phyloP scores from a whole-genome alignment of 2,888 invertebrate genomes.

The Agriotes lineatus region DNA sequence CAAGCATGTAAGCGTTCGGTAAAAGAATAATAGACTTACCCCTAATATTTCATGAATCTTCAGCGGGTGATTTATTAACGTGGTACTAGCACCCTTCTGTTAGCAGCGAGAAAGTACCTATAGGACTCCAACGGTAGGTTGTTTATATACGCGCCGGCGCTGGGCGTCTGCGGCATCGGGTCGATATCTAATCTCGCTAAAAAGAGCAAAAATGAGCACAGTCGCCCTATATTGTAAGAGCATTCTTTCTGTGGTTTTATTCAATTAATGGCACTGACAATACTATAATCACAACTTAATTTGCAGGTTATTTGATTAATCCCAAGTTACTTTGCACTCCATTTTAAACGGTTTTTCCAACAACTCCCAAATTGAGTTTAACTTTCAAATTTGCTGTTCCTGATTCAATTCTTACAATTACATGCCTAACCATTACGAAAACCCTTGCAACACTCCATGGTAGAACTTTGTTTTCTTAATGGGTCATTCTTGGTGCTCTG shows the following conservation, averaged over 20 bases:
- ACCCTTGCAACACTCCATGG: too few relatives aligned
- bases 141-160: slow-evolving; percentile 43
- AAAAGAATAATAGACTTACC: slow-evolving; percentile 12
- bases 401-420: too few relatives aligned
- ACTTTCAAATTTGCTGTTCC: too few relatives aligned
- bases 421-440: too few relatives aligned
- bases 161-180: slow-evolving; percentile 34
- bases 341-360: too few relatives aligned
- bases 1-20: neutral
- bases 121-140: slow-evolving; percentile 33
- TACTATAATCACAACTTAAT: neutral
- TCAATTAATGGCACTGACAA: slow-evolving; percentile 1
- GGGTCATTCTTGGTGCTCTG: too few relatives aligned
- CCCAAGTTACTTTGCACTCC: too few relatives aligned
- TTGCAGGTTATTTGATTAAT: too few relatives aligned
- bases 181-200: slow-evolving; percentile 40
- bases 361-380: too few relatives aligned
- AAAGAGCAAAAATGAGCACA: slow-evolving; percentile 34
- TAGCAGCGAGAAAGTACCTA: slow-evolving; percentile 27
- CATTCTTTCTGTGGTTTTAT: slow-evolving; percentile 11
- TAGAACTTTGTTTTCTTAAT: too few relatives aligned
- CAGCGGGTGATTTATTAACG: slow-evolving; percentile 11
- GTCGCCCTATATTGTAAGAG: slow-evolving; percentile 26
- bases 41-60: slow-evolving; percentile 19
- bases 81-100: slow-evolving; percentile 29